Conservation (phyloP, 2,888 invertebrate species). For the Pyrgus malvae region DNA sequence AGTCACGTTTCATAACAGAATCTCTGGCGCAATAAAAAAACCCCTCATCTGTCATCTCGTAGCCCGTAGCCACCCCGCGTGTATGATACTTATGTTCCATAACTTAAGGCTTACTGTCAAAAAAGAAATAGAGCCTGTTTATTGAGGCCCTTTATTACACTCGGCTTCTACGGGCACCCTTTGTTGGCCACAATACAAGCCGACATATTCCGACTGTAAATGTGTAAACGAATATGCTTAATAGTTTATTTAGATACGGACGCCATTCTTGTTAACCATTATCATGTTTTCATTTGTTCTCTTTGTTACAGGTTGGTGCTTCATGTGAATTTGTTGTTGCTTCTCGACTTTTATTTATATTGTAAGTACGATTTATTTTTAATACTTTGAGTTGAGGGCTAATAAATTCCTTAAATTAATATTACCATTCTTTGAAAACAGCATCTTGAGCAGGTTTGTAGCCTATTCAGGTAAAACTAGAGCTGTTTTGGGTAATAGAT, state of each 20-base stretch:
- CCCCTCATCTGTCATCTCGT: conserved; percentile 72
- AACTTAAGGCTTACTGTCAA: conserved; percentile 71
- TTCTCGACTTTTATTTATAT: conserved; percentile 1
- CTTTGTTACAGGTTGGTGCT: conserved; percentile 69
- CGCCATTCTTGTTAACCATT: conserved; percentile 33
- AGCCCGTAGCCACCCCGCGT: conserved; percentile 48
- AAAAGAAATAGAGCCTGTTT: conserved; percentile 52
- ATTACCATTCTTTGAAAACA: too few relatives aligned
- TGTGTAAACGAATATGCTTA: conserved; percentile 46
- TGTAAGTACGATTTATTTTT: conserved; percentile 5
- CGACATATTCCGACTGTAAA: conserved; percentile 48
- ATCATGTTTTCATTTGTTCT: conserved; percentile 34
- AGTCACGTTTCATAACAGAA: conserved; percentile 66
- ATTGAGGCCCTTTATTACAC: conserved; percentile 61
- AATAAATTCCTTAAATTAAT: too few relatives aligned
- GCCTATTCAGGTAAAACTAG: too few relatives aligned
- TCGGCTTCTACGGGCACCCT: conserved; percentile 50
- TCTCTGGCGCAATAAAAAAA: conserved; percentile 60
- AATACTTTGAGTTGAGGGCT: neutral
- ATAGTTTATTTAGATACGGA: conserved; percentile 36
- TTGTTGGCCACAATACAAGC: conserved; percentile 54
- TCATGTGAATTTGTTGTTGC: conserved; percentile 25
- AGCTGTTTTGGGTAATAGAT: too few relatives aligned
- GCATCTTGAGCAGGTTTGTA: too few relatives aligned
- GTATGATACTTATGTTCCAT: conserved; percentile 57